phyloP scores from a whole-genome alignment of 23 tunicate species.

The Trididemnum clinides region DNA sequence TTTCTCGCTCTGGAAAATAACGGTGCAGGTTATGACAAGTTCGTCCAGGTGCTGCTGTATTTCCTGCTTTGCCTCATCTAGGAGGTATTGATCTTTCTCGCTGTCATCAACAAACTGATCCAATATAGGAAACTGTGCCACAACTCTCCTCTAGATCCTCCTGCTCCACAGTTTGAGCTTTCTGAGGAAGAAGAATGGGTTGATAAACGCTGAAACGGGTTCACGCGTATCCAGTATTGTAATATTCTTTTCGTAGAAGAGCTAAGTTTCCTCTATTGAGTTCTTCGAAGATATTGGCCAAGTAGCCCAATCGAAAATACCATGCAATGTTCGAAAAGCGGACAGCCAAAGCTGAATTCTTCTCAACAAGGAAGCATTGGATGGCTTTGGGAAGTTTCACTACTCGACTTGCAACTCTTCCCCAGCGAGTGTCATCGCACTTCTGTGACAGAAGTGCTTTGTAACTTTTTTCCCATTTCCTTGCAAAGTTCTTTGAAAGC shows the following conservation, averaged over 20 bases:
- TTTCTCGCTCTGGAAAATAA: too few species aligned
- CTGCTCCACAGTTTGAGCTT: conserved; percentile 19
- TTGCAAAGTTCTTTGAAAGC: neutral
- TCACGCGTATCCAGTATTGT: conserved; percentile 9
- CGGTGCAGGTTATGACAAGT: neutral
- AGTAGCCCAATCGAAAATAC: conserved; percentile 2
- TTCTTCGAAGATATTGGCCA: neutral
- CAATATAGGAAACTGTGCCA: conserved; percentile 12
- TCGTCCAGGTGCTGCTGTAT: neutral
- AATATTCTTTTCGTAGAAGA: neutral
- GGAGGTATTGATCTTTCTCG: neutral
- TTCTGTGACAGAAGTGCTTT: neutral
- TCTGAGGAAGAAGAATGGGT: too few species aligned
- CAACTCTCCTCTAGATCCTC: conserved; percentile 13
- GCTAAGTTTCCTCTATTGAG: conserved; percentile 6
- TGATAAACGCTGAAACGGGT: conserved; percentile 7
- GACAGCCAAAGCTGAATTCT: neutral
- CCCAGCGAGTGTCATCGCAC: neutral
- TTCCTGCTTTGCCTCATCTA: neutral
- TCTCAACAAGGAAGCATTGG: neutral
- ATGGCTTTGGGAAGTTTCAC: neutral
- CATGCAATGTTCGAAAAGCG: neutral
- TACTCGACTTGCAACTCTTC: neutral
- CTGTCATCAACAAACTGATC: conserved; percentile 3
- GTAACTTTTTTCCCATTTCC: conserved; percentile 3